Base-by-base conservation (phyloP, 2,113 vertebrate species). In the Genyomyrus donnyi region DNA sequence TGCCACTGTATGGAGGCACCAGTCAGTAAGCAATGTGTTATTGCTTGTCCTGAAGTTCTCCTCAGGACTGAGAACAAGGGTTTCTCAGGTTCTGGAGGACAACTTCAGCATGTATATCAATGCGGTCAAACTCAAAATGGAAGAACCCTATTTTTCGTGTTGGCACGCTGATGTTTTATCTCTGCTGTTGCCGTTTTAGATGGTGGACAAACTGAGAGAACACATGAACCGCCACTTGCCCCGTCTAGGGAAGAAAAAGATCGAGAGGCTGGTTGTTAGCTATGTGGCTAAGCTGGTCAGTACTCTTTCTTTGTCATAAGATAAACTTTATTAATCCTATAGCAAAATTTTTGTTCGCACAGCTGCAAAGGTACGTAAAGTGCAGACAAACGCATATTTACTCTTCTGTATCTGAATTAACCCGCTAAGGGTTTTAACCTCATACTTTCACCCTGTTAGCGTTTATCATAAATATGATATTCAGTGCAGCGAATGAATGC, bases 161-260 rank as follows among this genome's bases (percentile, higher is more conserved):
- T 6, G 27, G 4, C 74, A 80, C 2, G 35, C n/a, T 27, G 3
- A 10, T 19, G 9, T n/a, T 91, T 39, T 84, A 2, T 89, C 85
- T 89, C 17, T 24, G 86, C 66, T 31, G 0, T 74, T 85, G 91
- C 49, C 80, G 90, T 88, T 84, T 92, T 91, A 99, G 98, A 98
- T 97, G 93, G 97, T 97, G 92, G 96, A 96, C 91, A 97, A 98
- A 91, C 95, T 99, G n/a, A 96, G 96, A 90, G 97, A 98, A 74
- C 97, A 99, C 89, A 97, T 99, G 86, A 95, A 96, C 93, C 96
- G 96, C 94, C 95, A 98, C 89, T 93, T 98, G 7, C 97, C 96
- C 90, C 96, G 96, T 83, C 91, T 98, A 66, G 97, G 97, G 91
- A 99, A 96, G 95, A 98, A 97, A 96, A 98, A 96, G 94, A 96